Conservation (phyloP, 2,797 vertebrate genomes). For the Manis pentadactyla region DNA sequence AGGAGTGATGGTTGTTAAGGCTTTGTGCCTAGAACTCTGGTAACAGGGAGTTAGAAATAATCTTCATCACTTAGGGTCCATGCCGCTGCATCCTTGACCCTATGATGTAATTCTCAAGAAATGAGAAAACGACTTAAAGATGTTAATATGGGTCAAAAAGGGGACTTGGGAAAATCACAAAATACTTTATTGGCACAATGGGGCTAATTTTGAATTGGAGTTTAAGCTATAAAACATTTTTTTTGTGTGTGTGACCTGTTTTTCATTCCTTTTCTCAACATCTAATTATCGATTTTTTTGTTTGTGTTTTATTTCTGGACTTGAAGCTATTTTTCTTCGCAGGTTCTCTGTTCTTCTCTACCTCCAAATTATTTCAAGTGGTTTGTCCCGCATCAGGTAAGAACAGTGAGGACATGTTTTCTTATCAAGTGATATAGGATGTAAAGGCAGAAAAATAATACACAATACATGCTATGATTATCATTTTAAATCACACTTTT, state of each 20-base stretch:
- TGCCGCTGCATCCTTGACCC: rapidly evolving
- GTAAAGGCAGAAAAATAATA: background rate
- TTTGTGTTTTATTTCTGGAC: background rate
- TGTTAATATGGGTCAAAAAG: background rate
- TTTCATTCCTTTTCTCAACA: background rate
- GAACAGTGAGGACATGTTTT: background rate
- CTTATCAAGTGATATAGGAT: background rate
- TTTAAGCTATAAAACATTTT: background rate
- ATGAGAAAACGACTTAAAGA: conserved; percentile 1
- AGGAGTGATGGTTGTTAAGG: background rate
- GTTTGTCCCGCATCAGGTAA: background rate
- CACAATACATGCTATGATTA: background rate
- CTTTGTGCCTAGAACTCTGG: background rate
- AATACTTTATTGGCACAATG: background rate
- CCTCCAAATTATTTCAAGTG: background rate
- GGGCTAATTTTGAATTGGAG: background rate
- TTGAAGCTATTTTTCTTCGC: background rate
- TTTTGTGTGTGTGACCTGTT: background rate
- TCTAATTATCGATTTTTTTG: background rate
- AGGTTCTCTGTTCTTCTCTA: background rate
- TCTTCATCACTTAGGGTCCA: background rate
- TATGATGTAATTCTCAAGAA: background rate
- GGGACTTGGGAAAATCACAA: background rate
- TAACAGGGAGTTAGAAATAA: background rate
- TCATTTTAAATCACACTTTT: background rate